phyloP scores from a whole-genome alignment of 2,113 vertebrate genomes.

The Indri indri region DNA sequence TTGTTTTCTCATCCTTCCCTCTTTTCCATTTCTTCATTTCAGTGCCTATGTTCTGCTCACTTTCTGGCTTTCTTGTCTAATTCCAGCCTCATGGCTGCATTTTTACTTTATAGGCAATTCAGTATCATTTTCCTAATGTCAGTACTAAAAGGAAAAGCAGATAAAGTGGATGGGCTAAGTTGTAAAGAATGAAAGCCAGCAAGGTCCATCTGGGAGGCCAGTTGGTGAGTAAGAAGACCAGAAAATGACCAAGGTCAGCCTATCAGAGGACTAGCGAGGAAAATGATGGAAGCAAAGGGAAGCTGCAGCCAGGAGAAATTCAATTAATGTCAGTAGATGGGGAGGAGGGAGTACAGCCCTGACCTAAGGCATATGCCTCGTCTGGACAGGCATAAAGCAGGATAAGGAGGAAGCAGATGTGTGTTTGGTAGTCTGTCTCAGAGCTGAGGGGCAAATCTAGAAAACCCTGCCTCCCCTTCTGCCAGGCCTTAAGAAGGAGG shows the following conservation, averaged over 20 bases:
- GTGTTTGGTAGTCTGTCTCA: neutral
- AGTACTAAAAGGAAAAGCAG: constrained; percentile 47
- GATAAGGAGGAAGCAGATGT: neutral
- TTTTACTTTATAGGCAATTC: constrained; percentile 32
- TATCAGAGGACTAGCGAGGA: constrained; percentile 23
- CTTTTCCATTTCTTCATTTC: neutral
- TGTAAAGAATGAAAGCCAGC: constrained; percentile 41
- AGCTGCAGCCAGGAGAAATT: constrained; percentile 31
- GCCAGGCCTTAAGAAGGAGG: neutral
- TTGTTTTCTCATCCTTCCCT: neutral
- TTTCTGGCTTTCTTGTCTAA: neutral
- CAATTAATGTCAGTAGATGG: constrained; percentile 27
- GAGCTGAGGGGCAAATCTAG: neutral
- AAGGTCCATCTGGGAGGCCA: neutral
- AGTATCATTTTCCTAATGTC: constrained; percentile 60
- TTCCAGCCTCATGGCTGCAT: neutral
- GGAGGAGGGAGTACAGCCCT: neutral
- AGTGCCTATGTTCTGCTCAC: neutral
- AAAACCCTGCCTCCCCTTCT: neutral
- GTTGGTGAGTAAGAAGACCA: neutral
- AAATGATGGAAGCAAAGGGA: constrained; percentile 33
- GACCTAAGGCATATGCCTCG: neutral
- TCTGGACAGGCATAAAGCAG: neutral
- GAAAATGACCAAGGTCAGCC: constrained; percentile 55
- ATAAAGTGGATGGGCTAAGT: constrained; percentile 17